Base-by-base conservation (phyloP, 1,140 invertebrate species). In the Heliothis virescens region DNA sequence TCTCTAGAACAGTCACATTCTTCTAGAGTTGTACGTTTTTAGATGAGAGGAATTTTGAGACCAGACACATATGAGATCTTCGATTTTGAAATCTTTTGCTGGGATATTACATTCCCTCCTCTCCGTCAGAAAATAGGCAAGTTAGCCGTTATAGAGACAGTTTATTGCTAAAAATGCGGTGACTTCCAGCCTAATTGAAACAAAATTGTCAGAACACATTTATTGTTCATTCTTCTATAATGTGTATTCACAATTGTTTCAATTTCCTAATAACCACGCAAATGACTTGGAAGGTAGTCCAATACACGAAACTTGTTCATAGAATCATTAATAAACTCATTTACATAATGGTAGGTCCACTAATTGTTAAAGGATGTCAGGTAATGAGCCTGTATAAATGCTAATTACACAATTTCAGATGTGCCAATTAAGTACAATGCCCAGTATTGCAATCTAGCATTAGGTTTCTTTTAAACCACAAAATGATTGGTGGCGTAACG, bases 361-460 rank as follows among this genome's bases (percentile, higher is more conserved):
- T 71, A 53, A 34, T 34, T 29, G 18, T 57, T 53, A 18, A 63
- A 55, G 21, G 69, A 55, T 55, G 69, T 72, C 34, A 41, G 48
- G 29, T 21, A 71, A 71, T 71, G 41, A 52, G 21, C 5, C 48
- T 29, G 15, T 50, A 21, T 71, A 72, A 57, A 48, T 73, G 71
- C 53, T 15, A 73, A 59, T 73, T 18, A 57, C 71, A 12, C 41
- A 75, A 62, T 15, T 15, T 50, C 13, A 50, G 41, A 55, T 60
- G 57, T 41, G 15, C 29, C 72, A 75, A 75, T 67, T 18, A 48
- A 63, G 62, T 18, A 15, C 7, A 41, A 57, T 34, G 52, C n/a
- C 50, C n/a, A 55, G 69, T 16, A 72, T 72, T 57, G 69, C 69
- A 72, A 55, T 41, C 41, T 57, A 72, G 69, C 29, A 72, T 72